A percentile compares a stretch with the other conserved stretches of the same genome.
Conservation (phyloP, 2,113 vertebrate species). For the Phycodurus eques region DNA sequence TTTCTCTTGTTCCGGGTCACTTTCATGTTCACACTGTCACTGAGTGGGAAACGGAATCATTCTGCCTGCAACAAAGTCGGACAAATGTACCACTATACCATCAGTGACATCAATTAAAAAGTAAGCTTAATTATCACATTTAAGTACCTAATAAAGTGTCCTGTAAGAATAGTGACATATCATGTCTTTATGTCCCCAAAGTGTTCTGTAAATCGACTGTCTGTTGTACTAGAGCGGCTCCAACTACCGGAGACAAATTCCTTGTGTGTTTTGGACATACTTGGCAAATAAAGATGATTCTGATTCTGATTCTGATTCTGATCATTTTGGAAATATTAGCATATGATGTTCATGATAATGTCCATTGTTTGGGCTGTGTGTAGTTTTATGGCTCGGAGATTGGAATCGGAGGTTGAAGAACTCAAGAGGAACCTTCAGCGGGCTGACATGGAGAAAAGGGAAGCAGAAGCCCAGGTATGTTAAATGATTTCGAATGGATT, state of each 20-base stretch:
- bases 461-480: slow-evolving; percentile 47
- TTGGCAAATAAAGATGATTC: too few relatives aligned
- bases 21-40: background rate
- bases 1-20: background rate
- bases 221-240: too few relatives aligned
- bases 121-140: too few relatives aligned
- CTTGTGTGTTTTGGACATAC: too few relatives aligned
- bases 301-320: too few relatives aligned
- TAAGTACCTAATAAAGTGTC: background rate
- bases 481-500: background rate
- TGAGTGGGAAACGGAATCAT: background rate
- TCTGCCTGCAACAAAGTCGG: background rate
- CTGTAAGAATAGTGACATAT: background rate
- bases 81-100: background rate
- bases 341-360: background rate
- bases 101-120: background rate
- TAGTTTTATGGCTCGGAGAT: slow-evolving; percentile 43
- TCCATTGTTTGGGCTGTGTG: slow-evolving; percentile 15
- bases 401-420: slow-evolving; percentile 51
- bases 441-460: slow-evolving; percentile 47
- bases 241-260: too few relatives aligned
- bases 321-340: too few relatives aligned
- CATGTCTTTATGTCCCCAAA: too few relatives aligned
- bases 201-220: too few relatives aligned
- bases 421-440: slow-evolving; percentile 48